These are phyloP conservation scores for Eupithecia centaureata DNA, from an alignment of 2,888 invertebrate genomes.

Conservation along the genomic window DNA sequence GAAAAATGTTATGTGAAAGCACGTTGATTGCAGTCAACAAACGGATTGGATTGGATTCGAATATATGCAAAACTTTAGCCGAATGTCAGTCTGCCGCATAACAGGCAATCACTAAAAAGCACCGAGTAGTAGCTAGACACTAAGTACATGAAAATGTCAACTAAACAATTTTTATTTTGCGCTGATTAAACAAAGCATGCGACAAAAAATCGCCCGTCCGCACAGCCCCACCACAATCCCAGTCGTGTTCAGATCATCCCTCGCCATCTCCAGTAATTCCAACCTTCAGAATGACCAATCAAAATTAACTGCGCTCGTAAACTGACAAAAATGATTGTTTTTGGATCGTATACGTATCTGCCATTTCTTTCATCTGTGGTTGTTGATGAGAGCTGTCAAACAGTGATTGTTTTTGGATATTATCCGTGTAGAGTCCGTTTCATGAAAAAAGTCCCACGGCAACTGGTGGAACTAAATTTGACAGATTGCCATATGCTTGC, in stretches of 20 bases:
- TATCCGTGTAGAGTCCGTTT: background rate
- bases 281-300: slow-evolving; percentile 40
- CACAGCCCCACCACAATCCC: slow-evolving; percentile 21
- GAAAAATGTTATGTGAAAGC: too few relatives aligned
- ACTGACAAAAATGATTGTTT: slow-evolving; percentile 36
- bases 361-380: slow-evolving; percentile 18
- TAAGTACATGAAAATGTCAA: too few relatives aligned
- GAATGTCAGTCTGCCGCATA: too few relatives aligned
- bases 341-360: slow-evolving; percentile 23
- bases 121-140: too few relatives aligned
- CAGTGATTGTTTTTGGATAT: background rate
- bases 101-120: too few relatives aligned
- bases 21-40: too few relatives aligned
- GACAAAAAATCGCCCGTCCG: slow-evolving; percentile 6
- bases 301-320: slow-evolving; percentile 41
- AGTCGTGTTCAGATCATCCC: slow-evolving; percentile 32
- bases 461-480: too few relatives aligned
- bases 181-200: background rate
- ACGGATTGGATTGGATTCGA: too few relatives aligned
- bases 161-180: background rate
- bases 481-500: too few relatives aligned
- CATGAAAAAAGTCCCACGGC: too few relatives aligned
- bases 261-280: slow-evolving; percentile 37
- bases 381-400: background rate
- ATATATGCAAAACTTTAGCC: too few relatives aligned